Percentiles rank a stretch among this genome's conserved stretches.
phyloP scores from a whole-genome alignment of 2,888 invertebrate genomes.

The Xiphydria camelus region DNA sequence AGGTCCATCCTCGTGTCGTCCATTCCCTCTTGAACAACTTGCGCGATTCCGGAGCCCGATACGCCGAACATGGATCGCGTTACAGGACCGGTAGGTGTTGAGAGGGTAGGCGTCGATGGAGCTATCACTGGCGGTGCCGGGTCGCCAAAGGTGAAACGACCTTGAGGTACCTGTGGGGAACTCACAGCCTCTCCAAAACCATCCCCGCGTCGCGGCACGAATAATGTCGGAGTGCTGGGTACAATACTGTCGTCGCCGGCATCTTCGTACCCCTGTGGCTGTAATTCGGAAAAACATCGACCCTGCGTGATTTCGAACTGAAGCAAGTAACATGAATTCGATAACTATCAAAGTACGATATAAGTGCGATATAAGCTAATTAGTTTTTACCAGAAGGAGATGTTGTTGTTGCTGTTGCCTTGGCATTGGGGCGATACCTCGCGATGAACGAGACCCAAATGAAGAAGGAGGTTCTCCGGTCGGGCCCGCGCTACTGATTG shows the following conservation, averaged over 20 bases:
- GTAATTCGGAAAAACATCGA: too few relatives aligned
- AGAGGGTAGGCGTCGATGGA: constrained; percentile 41
- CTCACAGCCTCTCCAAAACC: constrained; percentile 91
- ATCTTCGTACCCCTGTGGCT: constrained; percentile 65
- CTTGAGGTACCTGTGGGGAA: constrained; percentile 76
- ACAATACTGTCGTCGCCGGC: constrained; percentile 80
- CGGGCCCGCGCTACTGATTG: constrained; percentile 71
- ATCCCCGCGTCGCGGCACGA: constrained; percentile 79
- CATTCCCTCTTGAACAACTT: constrained; percentile 67
- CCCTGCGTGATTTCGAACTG: too few relatives aligned
- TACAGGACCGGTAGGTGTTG: constrained; percentile 32
- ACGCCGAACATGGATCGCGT: constrained; percentile 42
- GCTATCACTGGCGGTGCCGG: constrained; percentile 50
- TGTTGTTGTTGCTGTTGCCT: constrained; percentile 60
- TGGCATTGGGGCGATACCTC: constrained; percentile 61
- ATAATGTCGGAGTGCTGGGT: constrained; percentile 86
- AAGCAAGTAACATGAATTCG: too few relatives aligned
- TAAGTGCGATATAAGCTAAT: neutral
- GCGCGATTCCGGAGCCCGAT: constrained; percentile 52
- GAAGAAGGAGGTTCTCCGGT: constrained; percentile 52
- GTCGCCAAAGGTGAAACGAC: constrained; percentile 70
- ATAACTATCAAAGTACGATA: constrained; percentile 15
- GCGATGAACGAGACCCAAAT: constrained; percentile 48
- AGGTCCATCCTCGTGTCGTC: constrained; percentile 78
- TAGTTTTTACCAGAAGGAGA: constrained; percentile 56